Evolutionary conservation across 2,888 invertebrate species (phyloP).

Genomic region (Netelia inedita): DNA sequence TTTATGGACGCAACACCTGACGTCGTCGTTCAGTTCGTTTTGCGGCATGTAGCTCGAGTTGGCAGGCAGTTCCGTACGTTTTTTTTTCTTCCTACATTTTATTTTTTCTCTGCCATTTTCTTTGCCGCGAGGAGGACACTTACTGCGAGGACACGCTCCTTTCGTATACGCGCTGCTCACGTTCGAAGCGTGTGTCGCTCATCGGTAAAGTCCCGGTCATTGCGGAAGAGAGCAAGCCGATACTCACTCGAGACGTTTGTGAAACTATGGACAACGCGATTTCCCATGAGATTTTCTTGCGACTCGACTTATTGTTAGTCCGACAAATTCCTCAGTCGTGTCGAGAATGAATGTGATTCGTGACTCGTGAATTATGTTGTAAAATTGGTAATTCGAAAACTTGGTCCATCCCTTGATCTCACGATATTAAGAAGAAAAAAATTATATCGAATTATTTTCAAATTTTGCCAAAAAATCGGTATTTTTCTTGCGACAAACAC

Average conservation of each 20-base stretch:
- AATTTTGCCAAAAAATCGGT: not conserved
- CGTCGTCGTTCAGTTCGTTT: slow-evolving; percentile 81
- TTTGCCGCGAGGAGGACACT: not conserved
- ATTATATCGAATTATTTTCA: not conserved
- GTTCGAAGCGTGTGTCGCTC: slow-evolving; percentile 69
- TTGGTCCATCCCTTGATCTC: not conserved
- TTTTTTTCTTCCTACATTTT: slow-evolving; percentile 65
- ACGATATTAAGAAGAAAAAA: not conserved
- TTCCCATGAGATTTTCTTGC: slow-evolving; percentile 79
- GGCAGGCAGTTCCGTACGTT: slow-evolving; percentile 79
- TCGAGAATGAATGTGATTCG: not conserved
- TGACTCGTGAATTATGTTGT: not conserved
- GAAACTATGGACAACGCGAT: slow-evolving; percentile 73
- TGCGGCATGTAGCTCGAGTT: slow-evolving; percentile 75
- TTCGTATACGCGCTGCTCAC: slow-evolving; percentile 12
- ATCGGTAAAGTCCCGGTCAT: slow-evolving; percentile 81
- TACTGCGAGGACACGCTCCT: not conserved
- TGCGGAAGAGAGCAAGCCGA: slow-evolving; percentile 66
- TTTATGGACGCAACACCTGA: slow-evolving; percentile 83
- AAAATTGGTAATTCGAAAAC: not conserved
- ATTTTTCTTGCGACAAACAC: not conserved
- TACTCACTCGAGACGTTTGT: slow-evolving; percentile 34
- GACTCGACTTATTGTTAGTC: not conserved
- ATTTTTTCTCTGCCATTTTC: slow-evolving; percentile 23
- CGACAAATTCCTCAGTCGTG: not conserved